These are phyloP conservation scores for Cephalopholis sonnerati DNA, from an alignment of 2,113 vertebrate genomes.

Conservation along the genomic window DNA sequence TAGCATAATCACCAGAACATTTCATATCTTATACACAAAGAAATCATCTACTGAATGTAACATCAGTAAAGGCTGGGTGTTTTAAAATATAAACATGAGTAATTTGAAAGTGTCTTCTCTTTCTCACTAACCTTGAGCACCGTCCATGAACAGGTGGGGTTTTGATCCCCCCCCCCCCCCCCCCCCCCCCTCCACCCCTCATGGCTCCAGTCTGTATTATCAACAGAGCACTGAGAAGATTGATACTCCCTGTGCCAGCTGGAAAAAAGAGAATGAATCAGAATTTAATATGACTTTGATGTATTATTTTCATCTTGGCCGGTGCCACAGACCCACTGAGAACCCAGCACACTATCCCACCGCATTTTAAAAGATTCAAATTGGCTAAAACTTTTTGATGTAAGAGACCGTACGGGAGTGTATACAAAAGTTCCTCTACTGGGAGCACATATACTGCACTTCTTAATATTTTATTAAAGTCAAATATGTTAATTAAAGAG, in stretches of 20 bases:
- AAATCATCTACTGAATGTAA: constrained; percentile 17
- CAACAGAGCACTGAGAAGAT: constrained; percentile 68
- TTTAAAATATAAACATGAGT: constrained; percentile 39
- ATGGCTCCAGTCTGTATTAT: constrained; percentile 61
- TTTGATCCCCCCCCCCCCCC: constrained; percentile 7
- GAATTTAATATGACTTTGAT: constrained; percentile 82
- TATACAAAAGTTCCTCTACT: constrained; percentile 24
- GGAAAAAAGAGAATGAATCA: constrained; percentile 76
- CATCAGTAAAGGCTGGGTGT: constrained; percentile 7
- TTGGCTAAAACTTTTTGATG: constrained; percentile 56
- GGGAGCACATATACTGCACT: neutral
- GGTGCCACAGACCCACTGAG: constrained; percentile 65
- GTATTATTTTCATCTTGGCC: constrained; percentile 78
- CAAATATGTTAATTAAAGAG: neutral
- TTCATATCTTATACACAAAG: constrained; percentile 5
- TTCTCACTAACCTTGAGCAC: constrained; percentile 62
- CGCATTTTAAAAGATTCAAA: constrained; percentile 84
- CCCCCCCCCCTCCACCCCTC: neutral
- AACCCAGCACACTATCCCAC: constrained; percentile 63
- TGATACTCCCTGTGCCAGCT: constrained; percentile 64
- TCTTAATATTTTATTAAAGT: neutral
- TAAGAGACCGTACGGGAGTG: constrained; percentile 24
- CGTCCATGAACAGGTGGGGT: constrained; percentile 43
- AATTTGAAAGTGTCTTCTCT: constrained; percentile 52
- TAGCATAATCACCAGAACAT: neutral